These are phyloP conservation scores for Bergia puertoricense DNA, from an alignment of 92 coral and sea anemone genomes.

Conservation along the genomic window DNA sequence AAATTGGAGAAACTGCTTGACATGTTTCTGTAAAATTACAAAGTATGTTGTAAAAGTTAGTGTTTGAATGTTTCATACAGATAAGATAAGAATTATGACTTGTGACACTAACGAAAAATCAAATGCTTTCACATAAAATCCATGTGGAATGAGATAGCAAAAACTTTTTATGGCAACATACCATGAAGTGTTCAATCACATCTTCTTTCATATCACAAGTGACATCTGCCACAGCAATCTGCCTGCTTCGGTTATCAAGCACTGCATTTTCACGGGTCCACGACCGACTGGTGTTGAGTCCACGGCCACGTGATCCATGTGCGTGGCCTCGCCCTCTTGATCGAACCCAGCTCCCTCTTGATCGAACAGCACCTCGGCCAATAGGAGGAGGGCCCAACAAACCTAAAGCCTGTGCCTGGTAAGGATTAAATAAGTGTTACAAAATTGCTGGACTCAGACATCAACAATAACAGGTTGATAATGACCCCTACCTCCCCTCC, in stretches of 20 bases:
- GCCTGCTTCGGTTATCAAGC: slow-evolving; percentile 79
- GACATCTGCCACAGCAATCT: slow-evolving; percentile 79
- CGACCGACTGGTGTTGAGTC: slow-evolving; percentile 64
- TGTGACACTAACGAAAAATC: too few relatives aligned
- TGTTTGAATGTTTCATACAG: too few relatives aligned
- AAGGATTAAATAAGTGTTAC: neutral
- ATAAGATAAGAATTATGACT: too few relatives aligned
- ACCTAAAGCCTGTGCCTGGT: slow-evolving; percentile 95
- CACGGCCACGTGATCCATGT: slow-evolving; percentile 66
- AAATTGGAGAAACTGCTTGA: too few relatives aligned
- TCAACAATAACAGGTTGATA: too few relatives aligned
- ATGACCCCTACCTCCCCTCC: neutral
- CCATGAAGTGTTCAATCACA: slow-evolving; percentile 84
- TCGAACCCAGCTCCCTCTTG: slow-evolving; percentile 63
- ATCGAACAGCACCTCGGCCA: slow-evolving; percentile 53
- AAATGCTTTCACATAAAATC: too few relatives aligned
- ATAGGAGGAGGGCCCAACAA: slow-evolving; percentile 72
- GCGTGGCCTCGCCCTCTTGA: slow-evolving; percentile 72
- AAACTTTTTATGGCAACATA: slow-evolving; percentile 27
- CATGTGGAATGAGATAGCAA: too few relatives aligned
- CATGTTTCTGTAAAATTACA: too few relatives aligned
- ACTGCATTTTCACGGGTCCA: slow-evolving; percentile 93
- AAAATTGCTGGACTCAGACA: neutral
- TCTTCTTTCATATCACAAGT: slow-evolving; percentile 71
- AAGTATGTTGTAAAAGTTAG: too few relatives aligned